These are phyloP conservation scores for Ageneiosus marmoratus DNA, from an alignment of 2,113 vertebrate genomes.

Conservation along the genomic window DNA sequence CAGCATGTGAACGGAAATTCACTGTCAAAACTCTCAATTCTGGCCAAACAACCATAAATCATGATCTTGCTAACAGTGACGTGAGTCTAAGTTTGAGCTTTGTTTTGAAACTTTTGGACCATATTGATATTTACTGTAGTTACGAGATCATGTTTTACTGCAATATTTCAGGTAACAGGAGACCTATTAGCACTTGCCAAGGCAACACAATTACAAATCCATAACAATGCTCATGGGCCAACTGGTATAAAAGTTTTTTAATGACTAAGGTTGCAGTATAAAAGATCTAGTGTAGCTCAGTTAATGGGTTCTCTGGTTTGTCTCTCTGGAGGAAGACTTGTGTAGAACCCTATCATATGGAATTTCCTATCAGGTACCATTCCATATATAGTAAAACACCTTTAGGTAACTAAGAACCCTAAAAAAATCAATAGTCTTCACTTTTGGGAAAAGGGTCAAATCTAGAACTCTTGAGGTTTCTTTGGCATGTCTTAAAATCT, in stretches of 20 bases:
- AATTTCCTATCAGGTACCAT: background rate
- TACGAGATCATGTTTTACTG: background rate
- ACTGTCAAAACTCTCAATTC: constrained; percentile 24
- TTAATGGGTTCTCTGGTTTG: background rate
- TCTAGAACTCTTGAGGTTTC: background rate
- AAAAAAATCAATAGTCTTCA: background rate
- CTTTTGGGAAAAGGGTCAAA: background rate
- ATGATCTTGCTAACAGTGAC: background rate
- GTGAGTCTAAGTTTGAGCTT: background rate
- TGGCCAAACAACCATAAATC: constrained; percentile 39
- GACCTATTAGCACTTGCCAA: background rate
- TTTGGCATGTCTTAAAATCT: background rate
- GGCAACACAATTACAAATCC: background rate
- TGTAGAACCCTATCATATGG: background rate
- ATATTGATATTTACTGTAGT: background rate
- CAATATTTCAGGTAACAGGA: constrained; percentile 1
- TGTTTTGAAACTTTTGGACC: background rate
- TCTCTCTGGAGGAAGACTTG: background rate
- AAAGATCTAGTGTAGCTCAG: background rate
- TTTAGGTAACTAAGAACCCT: too few species aligned
- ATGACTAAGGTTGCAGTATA: background rate
- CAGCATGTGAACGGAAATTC: constrained; percentile 35
- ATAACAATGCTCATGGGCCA: background rate
- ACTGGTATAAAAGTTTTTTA: background rate
- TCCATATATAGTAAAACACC: background rate